Conservation (phyloP, 2,113 vertebrate species). For the Osmerus eperlanus region DNA sequence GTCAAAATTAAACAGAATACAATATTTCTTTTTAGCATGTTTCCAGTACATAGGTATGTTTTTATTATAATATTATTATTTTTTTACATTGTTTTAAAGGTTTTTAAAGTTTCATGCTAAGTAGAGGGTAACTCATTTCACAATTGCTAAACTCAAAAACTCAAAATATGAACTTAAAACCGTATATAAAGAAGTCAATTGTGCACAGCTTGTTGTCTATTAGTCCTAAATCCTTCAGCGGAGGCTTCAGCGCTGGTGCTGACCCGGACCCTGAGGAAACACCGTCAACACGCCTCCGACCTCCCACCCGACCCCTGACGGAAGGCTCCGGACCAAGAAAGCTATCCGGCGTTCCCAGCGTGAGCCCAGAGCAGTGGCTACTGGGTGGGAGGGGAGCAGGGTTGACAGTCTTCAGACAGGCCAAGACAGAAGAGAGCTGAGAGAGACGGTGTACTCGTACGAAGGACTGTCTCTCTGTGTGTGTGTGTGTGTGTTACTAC, state of each 20-base stretch:
- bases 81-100: constrained; percentile 80
- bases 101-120: constrained; percentile 91
- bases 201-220: constrained; percentile 74
- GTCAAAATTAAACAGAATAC: constrained; percentile 97
- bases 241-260: too few relatives aligned
- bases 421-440: too few relatives aligned
- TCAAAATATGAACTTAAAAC: constrained; percentile 72
- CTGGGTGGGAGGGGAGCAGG: too few relatives aligned
- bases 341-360: too few relatives aligned
- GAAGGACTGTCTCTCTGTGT: not conserved
- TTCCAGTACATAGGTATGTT: constrained; percentile 84
- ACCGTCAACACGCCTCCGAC: too few relatives aligned
- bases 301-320: too few relatives aligned
- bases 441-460: too few relatives aligned
- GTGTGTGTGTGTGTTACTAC: not conserved
- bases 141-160: constrained; percentile 83
- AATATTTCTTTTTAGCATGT: constrained; percentile 82
- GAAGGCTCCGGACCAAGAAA: too few relatives aligned
- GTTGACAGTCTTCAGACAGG: too few relatives aligned
- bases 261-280: too few relatives aligned
- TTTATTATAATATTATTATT: constrained; percentile 66
- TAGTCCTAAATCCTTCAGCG: constrained; percentile 11
- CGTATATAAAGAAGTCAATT: constrained; percentile 69
- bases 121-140: constrained; percentile 85
- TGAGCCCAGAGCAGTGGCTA: too few relatives aligned